These are phyloP conservation scores for Electrona antarctica DNA, from an alignment of 2,113 vertebrate species.

Conservation along the genomic window DNA sequence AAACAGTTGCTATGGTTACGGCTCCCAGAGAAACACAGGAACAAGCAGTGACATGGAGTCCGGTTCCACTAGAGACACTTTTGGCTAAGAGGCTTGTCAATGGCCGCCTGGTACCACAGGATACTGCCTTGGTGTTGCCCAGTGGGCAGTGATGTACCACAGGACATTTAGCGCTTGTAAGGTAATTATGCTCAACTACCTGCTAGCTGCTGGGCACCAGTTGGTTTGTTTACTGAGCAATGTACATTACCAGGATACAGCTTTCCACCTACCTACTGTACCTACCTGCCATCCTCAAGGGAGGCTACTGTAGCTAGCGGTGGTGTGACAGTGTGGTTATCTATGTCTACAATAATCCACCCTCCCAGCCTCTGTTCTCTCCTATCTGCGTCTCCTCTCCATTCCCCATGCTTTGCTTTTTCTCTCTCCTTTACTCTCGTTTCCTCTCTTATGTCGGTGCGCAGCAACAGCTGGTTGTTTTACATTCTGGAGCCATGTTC, in stretches of 20 bases:
- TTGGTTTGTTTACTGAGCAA: too few species aligned
- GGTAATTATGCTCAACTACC: too few species aligned
- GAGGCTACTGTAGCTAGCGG: constrained; percentile 11
- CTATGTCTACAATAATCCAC: neutral
- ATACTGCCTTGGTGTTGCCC: too few species aligned
- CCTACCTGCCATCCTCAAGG: constrained; percentile 12
- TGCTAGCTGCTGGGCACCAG: too few species aligned
- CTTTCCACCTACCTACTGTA: too few species aligned
- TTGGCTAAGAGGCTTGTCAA: constrained; percentile 61
- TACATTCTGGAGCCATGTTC: constrained; percentile 46
- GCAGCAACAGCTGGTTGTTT: constrained; percentile 68
- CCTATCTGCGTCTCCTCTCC: neutral
- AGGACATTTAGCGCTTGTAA: too few species aligned
- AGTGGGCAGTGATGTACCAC: too few species aligned
- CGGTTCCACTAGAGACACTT: constrained; percentile 72
- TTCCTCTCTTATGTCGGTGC: constrained; percentile 45
- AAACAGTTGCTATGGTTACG: constrained; percentile 79
- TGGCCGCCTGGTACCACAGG: neutral
- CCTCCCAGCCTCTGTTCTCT: neutral
- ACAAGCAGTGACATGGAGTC: constrained; percentile 69
- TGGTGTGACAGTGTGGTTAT: neutral
- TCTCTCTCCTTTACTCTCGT: constrained; percentile 7
- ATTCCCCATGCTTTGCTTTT: neutral
- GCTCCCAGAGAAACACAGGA: constrained; percentile 71
- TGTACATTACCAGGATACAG: too few species aligned